Evolutionary conservation across 2,113 vertebrate species (phyloP).

Genomic region (Gambusia holbrooki): DNA sequence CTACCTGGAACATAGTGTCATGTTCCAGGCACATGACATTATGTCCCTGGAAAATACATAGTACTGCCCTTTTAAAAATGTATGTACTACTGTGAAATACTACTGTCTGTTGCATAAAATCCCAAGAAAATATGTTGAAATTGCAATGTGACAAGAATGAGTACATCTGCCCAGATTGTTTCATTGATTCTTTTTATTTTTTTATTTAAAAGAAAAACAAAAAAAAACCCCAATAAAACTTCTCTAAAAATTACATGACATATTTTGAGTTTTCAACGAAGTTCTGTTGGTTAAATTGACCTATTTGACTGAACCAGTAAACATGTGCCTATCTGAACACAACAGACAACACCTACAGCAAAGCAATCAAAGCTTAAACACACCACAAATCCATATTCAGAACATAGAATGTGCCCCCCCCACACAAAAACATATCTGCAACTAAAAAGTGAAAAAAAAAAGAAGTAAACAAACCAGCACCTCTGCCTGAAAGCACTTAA

Average conservation of each 20-base stretch:
- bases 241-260: no score
- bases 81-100: no score
- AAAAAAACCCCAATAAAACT: no score
- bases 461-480: constrained; percentile 12
- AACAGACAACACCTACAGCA: constrained; percentile 38
- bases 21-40: no score
- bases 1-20: no score
- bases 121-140: neutral
- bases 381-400: constrained; percentile 15
- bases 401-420: neutral
- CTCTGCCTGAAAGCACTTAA: constrained; percentile 7
- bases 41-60: no score
- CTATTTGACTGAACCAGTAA: neutral
- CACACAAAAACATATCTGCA: neutral
- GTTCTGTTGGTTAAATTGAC: neutral
- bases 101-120: neutral
- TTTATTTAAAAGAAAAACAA: no score
- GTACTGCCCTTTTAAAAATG: no score
- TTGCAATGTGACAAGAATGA: neutral
- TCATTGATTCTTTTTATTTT: neutral
- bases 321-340: constrained; percentile 34
- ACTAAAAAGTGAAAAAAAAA: neutral
- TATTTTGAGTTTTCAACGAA: no score
- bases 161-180: constrained; percentile 6
- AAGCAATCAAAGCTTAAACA: constrained; percentile 27